phyloP scores from a whole-genome alignment of 2,888 invertebrate species.

The Drosophila merina region DNA sequence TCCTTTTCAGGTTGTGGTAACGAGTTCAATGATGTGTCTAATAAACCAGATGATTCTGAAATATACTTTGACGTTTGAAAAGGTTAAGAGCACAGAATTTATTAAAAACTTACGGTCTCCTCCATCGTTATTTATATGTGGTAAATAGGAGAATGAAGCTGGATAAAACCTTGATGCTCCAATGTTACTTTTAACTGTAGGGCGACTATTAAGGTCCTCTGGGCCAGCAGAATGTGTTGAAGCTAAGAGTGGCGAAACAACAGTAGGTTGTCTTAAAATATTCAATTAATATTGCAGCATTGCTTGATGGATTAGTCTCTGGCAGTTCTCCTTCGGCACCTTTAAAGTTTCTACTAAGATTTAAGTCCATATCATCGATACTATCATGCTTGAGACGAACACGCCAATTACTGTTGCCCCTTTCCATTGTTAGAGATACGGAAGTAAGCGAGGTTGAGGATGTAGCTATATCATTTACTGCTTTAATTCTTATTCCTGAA shows the following conservation, averaged over 20 bases:
- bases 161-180: constrained; percentile 38
- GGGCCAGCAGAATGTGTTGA: constrained; percentile 34
- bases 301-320: background rate
- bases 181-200: constrained; percentile 4
- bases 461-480: constrained; percentile 27
- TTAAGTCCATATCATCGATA: constrained; percentile 27
- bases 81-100: too few species aligned
- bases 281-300: constrained; percentile 6
- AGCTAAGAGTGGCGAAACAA: constrained; percentile 29
- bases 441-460: constrained; percentile 44
- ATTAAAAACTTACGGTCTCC: constrained; percentile 47
- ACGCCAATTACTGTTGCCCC: constrained; percentile 55
- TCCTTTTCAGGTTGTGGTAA: constrained; percentile 44
- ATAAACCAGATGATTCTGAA: constrained; percentile 37
- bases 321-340: constrained; percentile 22
- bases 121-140: constrained; percentile 47
- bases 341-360: constrained; percentile 22
- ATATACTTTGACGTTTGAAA: background rate
- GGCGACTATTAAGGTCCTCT: background rate
- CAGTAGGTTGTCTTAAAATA: constrained; percentile 44
- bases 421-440: constrained; percentile 43
- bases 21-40: constrained; percentile 43
- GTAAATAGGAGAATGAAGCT: constrained; percentile 51
- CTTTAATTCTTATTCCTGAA: background rate
- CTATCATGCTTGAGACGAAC: constrained; percentile 46